phyloP scores from a whole-genome alignment of 2,888 invertebrate species.

The Papilio demoleus region DNA sequence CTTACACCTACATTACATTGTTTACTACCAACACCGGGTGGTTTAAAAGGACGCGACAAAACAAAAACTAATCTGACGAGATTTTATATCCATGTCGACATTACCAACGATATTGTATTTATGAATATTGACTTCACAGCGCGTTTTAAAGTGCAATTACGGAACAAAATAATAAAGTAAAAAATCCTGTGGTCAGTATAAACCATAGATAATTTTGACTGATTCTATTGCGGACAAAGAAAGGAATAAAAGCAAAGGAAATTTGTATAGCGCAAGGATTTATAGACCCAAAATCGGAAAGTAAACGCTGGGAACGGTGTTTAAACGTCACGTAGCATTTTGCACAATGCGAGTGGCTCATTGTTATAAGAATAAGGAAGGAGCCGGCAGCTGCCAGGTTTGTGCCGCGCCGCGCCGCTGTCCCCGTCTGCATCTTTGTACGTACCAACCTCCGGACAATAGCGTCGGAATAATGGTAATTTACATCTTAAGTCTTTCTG shows the following conservation, averaged over 20 bases:
- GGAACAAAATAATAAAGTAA: background rate
- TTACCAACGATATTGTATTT: background rate
- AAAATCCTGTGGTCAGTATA: slow-evolving; percentile 7
- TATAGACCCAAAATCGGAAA: slow-evolving; percentile 26
- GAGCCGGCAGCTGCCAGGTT: slow-evolving; percentile 80
- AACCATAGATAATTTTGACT: background rate
- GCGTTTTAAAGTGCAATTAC: background rate
- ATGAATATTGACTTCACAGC: background rate
- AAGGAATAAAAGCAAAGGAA: slow-evolving; percentile 1
- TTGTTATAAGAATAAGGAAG: slow-evolving; percentile 76
- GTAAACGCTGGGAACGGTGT: slow-evolving; percentile 42
- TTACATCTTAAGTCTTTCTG: slow-evolving; percentile 81
- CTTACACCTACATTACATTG: slow-evolving; percentile 18
- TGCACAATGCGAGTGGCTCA: slow-evolving; percentile 72
- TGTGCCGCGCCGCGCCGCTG: slow-evolving; percentile 78
- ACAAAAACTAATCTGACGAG: slow-evolving; percentile 36
- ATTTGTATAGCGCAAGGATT: slow-evolving; percentile 20
- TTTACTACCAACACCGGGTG: slow-evolving; percentile 16
- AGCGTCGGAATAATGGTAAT: slow-evolving; percentile 77
- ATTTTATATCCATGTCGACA: slow-evolving; percentile 26
- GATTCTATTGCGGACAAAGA: background rate
- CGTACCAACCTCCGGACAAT: slow-evolving; percentile 69
- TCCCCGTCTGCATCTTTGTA: slow-evolving; percentile 81
- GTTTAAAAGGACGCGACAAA: slow-evolving; percentile 28
- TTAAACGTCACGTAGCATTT: slow-evolving; percentile 74